phyloP scores from a whole-genome alignment of 35 echinoderm and acorn worm genomes.

The Eucidaris tribuloides region DNA sequence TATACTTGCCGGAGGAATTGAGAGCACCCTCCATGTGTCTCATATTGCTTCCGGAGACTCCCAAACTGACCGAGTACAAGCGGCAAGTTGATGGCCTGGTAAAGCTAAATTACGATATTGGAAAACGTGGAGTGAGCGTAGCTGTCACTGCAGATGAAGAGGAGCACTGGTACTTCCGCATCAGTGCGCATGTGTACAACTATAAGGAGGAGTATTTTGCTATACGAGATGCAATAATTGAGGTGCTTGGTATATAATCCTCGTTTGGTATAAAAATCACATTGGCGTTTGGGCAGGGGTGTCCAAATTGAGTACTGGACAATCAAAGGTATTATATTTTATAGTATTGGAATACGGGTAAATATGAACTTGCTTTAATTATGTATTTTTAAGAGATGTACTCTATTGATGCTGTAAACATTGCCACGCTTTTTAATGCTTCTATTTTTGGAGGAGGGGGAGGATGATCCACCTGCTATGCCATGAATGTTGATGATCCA shows the following conservation, averaged over 20 bases:
- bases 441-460: no score
- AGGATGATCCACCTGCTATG: no score
- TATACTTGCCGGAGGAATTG: background rate
- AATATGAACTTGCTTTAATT: no score
- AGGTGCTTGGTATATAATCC: constrained; percentile 32
- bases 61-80: background rate
- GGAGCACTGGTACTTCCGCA: constrained; percentile 39
- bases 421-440: no score
- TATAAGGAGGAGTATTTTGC: constrained; percentile 72
- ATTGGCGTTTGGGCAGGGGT: no score
- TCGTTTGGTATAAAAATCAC: no score
- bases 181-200: constrained; percentile 84
- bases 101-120: background rate
- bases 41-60: background rate
- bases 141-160: background rate
- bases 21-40: background rate
- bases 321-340: no score
- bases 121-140: background rate
- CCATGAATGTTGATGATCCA: background rate
- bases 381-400: no score
- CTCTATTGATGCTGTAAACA: no score
- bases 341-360: no score
- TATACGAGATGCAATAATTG: constrained; percentile 65
- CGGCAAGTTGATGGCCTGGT: background rate
- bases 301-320: no score